Evolutionary conservation across 2,888 invertebrate species (phyloP).

Genomic region (Brachyptera risi): DNA sequence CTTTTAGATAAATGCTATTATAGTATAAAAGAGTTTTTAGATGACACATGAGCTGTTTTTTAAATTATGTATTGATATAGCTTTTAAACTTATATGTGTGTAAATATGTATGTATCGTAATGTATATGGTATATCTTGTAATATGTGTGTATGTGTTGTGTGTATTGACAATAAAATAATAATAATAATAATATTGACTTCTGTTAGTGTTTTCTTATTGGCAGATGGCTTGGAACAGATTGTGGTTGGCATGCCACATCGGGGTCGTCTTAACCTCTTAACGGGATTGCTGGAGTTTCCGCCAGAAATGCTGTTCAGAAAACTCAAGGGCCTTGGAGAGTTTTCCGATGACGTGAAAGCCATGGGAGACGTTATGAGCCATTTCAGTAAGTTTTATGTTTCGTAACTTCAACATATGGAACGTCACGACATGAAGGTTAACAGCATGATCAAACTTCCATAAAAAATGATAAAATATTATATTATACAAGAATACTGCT

Average conservation of each 20-base stretch:
- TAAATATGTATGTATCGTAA: too few species aligned
- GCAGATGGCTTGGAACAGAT: conserved; percentile 68
- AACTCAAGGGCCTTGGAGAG: conserved; percentile 84
- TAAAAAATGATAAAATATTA: neutral
- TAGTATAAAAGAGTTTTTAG: too few species aligned
- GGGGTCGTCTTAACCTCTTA: conserved; percentile 86
- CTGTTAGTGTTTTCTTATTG: conserved; percentile 34
- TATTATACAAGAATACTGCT: too few species aligned
- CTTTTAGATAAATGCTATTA: too few species aligned
- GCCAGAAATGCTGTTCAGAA: conserved; percentile 82
- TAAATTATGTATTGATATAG: too few species aligned
- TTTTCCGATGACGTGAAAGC: conserved; percentile 72
- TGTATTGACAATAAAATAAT: too few species aligned
- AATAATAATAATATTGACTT: neutral
- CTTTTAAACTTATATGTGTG: too few species aligned
- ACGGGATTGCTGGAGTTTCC: conserved; percentile 80
- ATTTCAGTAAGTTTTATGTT: conserved; percentile 64
- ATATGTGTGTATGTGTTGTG: too few species aligned
- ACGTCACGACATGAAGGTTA: neutral
- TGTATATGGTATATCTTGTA: too few species aligned
- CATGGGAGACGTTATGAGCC: conserved; percentile 89
- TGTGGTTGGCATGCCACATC: conserved; percentile 87
- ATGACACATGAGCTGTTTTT: too few species aligned
- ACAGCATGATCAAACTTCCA: neutral
- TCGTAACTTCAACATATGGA: neutral